Evolutionary conservation across 1,140 invertebrate genomes (phyloP).

Genomic region (Acromyrmex echinatior): DNA sequence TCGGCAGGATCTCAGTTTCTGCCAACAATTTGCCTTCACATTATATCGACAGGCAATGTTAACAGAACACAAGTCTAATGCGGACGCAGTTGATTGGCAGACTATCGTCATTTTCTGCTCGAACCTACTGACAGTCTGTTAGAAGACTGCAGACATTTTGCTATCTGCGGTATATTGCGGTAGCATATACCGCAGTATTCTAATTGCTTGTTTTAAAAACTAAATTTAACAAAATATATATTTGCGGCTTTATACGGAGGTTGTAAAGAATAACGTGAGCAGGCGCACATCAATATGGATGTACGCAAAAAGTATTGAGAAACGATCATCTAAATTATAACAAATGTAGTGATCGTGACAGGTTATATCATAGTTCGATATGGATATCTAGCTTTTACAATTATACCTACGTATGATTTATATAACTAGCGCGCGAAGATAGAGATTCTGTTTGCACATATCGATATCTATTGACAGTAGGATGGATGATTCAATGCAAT

Average conservation of each 20-base stretch:
- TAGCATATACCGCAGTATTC: background rate
- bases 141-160: too few relatives aligned
- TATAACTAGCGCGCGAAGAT: constrained; percentile 50
- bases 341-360: constrained; percentile 51
- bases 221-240: background rate
- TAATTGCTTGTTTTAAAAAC: background rate
- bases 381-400: constrained; percentile 55
- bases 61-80: too few relatives aligned
- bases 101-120: too few relatives aligned
- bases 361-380: constrained; percentile 38
- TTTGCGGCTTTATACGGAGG: background rate
- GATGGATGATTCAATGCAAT: constrained; percentile 68
- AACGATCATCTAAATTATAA: constrained; percentile 58
- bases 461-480: constrained; percentile 67
- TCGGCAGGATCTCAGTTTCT: too few relatives aligned
- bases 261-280: constrained; percentile 25
- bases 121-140: too few relatives aligned
- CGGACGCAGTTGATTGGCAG: too few relatives aligned
- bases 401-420: constrained; percentile 57
- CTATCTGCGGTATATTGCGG: background rate
- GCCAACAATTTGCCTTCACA: too few relatives aligned
- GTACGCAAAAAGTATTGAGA: constrained; percentile 35
- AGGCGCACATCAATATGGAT: background rate
- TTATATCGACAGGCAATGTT: too few relatives aligned
- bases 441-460: constrained; percentile 50